These are phyloP conservation scores for Mallotus villosus DNA, from an alignment of 2,797 vertebrate species.

Conservation along the genomic window DNA sequence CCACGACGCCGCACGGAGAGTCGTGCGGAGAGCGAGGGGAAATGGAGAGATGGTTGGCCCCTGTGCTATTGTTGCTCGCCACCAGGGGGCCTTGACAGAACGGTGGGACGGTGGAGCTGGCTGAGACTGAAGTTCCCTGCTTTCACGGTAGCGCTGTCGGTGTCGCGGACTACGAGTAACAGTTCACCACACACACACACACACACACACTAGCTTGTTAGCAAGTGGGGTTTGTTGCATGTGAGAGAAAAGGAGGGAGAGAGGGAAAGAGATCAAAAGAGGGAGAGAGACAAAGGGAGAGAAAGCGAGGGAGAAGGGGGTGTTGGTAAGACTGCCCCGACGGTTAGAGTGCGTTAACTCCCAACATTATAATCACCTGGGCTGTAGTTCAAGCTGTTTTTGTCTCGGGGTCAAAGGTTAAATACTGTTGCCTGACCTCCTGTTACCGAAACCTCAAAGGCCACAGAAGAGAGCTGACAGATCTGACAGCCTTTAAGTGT, in stretches of 20 bases:
- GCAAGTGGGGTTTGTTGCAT: constrained; percentile 14
- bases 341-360: constrained; percentile 29
- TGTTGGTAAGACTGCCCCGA: constrained; percentile 2
- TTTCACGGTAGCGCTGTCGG: constrained; percentile 39
- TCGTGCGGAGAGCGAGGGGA: neutral
- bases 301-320: neutral
- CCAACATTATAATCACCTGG: constrained; percentile 31
- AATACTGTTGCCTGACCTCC: constrained; percentile 44
- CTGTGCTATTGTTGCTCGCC: constrained; percentile 21
- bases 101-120: neutral
- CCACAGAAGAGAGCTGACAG: constrained; percentile 24
- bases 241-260: neutral
- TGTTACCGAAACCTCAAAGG: constrained; percentile 39
- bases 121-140: neutral
- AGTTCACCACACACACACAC: neutral
- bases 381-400: constrained; percentile 44
- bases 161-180: neutral
- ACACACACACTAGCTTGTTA: neutral
- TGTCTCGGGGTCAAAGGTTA: constrained; percentile 55
- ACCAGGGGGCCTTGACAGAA: constrained; percentile 45
- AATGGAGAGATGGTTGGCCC: neutral
- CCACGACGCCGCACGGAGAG: neutral
- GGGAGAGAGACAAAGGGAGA: neutral
- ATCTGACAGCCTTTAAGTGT: constrained; percentile 14
- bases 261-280: neutral